A percentile compares a stretch with the other conserved stretches of the same genome.
These are phyloP conservation scores for Thaumatotibia leucotreta DNA, from an alignment of 1,140 invertebrate genomes.

Conservation along the genomic window DNA sequence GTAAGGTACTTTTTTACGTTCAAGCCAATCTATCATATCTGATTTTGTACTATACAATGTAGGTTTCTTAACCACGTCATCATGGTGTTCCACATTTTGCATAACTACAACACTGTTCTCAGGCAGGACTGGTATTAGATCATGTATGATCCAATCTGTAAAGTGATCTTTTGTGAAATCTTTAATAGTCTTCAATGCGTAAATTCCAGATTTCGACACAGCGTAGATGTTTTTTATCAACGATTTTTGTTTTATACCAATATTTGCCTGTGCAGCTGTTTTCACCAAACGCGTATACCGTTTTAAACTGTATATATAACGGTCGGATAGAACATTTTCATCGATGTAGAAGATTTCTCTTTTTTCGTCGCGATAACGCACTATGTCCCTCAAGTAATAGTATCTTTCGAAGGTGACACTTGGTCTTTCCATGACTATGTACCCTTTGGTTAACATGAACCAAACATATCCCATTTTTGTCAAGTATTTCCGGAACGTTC, in stretches of 20 bases:
- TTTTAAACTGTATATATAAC: constrained; percentile 15
- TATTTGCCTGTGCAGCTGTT: not conserved
- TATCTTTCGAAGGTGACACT: constrained; percentile 35
- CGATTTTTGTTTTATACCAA: not conserved
- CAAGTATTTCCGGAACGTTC: constrained; percentile 31
- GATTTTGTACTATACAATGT: constrained; percentile 26
- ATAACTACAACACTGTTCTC: constrained; percentile 29
- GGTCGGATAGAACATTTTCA: not conserved
- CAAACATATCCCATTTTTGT: constrained; percentile 37
- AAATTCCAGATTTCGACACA: constrained; percentile 15
- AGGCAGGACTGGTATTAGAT: constrained; percentile 14
- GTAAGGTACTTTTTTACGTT: constrained; percentile 26
- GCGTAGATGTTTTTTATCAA: constrained; percentile 21
- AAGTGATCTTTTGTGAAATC: constrained; percentile 17
- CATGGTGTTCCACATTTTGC: constrained; percentile 23
- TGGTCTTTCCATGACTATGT: constrained; percentile 35
- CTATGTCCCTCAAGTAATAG: constrained; percentile 31
- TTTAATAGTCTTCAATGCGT: not conserved
- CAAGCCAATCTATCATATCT: constrained; percentile 37
- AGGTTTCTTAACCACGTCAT: constrained; percentile 15
- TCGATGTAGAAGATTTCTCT: constrained; percentile 24
- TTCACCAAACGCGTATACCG: not conserved
- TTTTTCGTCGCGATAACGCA: constrained; percentile 18
- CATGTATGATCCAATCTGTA: constrained; percentile 18
- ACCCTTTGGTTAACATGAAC: constrained; percentile 14